Base-by-base conservation (phyloP, 2,888 invertebrate species). In the Diploptera punctata region DNA sequence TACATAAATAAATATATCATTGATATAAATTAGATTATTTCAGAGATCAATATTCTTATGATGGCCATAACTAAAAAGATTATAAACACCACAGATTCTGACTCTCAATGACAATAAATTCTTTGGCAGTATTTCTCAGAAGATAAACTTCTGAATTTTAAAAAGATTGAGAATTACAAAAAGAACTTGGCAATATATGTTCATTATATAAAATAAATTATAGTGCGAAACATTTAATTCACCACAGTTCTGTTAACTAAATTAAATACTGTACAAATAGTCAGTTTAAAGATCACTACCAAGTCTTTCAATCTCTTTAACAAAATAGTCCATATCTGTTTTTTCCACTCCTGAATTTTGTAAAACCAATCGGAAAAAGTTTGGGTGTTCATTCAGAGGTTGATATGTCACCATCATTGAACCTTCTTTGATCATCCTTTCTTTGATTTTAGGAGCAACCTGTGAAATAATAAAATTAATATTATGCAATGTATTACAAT, bases 331-430 rank as follows among this genome's bases (percentile, higher is more conserved):
- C 90, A 98, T 93, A 83, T 98, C 98, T 21, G 88, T 86, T 77
- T 90, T 88, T 65, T 91, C 92, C 71, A 97, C 86, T 19, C 91
- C 93, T 1, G 97, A 96, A 83, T 94, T 98, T 83, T 97, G 97
- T 79, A 95, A 88, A 67, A 98, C 97, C 77, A 98, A 90, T 73
- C 98, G 88, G 88, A 98, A 98, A 86, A 98, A 98, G 84, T 99
- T 98, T 0, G 96, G 96, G 74, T 91, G 86, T 68, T 90, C 86
- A 70, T 91, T 90, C 77, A 95, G 88, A 0, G 97, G 95, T 80
- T 98, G 98, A 82, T 99, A 98, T 60, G 97, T 97, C 76, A 98
- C 92, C 93, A 99, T 94, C 91, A 97, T 96, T 61, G 93, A 91
- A 31, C 98, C 98, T 80, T 92, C 91, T 81, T 93, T 93, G 88